These are phyloP conservation scores for Eupsilia transversa DNA, from an alignment of 2,888 invertebrate genomes.

Conservation along the genomic window DNA sequence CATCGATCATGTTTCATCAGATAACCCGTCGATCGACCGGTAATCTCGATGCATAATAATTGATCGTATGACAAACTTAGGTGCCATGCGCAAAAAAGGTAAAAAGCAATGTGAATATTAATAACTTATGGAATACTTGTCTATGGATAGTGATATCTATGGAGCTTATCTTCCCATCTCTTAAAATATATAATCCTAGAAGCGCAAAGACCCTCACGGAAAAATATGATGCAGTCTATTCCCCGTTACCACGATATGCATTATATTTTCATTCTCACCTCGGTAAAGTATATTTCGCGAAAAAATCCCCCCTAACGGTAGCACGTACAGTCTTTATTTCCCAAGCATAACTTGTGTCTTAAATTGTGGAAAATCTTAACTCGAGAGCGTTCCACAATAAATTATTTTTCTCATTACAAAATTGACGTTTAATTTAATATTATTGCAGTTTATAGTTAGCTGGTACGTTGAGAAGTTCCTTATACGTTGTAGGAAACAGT, in stretches of 20 bases:
- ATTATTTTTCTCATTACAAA: slow-evolving; percentile 67
- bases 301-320: slow-evolving; percentile 35
- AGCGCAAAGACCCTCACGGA: slow-evolving; percentile 5
- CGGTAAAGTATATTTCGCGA: slow-evolving; percentile 42
- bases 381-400: slow-evolving; percentile 55
- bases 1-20: neutral
- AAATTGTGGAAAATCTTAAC: slow-evolving; percentile 56
- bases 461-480: slow-evolving; percentile 49
- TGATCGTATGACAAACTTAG: neutral
- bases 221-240: slow-evolving; percentile 46
- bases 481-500: slow-evolving; percentile 50
- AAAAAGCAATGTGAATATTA: too few species aligned
- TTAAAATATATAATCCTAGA: slow-evolving; percentile 20
- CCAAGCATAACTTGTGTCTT: slow-evolving; percentile 45
- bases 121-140: neutral
- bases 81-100: too few species aligned
- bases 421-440: slow-evolving; percentile 69
- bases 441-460: slow-evolving; percentile 65
- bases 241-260: slow-evolving; percentile 24
- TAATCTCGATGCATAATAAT: neutral
- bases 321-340: slow-evolving; percentile 61
- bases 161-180: neutral
- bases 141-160: neutral
- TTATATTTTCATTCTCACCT: slow-evolving; percentile 57
- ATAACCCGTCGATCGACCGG: neutral